Evolutionary conservation across 2,113 vertebrate species (phyloP).

Genomic region (Seriola quinqueradiata): DNA sequence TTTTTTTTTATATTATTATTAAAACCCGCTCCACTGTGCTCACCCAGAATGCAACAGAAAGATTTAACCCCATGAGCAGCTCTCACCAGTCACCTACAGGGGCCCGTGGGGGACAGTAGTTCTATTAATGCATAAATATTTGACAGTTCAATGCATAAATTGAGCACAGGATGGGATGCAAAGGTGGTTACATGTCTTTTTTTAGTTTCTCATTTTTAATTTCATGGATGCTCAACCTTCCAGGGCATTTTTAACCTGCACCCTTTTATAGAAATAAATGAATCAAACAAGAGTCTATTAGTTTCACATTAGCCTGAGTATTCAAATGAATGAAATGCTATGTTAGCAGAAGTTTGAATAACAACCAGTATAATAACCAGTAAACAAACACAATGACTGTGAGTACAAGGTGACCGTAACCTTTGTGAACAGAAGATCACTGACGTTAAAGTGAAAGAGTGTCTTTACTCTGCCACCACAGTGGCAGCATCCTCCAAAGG

Average conservation of each 20-base stretch:
- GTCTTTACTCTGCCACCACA: too few species aligned
- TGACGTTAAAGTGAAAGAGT: too few species aligned
- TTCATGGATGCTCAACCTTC: background rate
- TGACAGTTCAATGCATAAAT: conserved; percentile 23
- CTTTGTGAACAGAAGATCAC: background rate
- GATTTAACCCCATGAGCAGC: background rate
- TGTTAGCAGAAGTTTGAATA: background rate
- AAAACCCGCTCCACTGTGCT: background rate
- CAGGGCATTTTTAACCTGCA: background rate
- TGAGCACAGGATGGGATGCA: background rate
- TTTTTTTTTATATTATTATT: background rate
- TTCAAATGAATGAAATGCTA: too few species aligned
- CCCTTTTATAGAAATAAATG: background rate
- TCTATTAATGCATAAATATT: conserved; percentile 37
- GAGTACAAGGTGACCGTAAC: too few species aligned
- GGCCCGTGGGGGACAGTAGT: background rate
- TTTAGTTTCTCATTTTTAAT: background rate
- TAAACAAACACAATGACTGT: background rate
- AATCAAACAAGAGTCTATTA: background rate
- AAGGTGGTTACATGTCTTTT: background rate
- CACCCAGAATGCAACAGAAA: conserved; percentile 14
- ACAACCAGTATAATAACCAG: background rate
- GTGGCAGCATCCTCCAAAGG: too few species aligned
- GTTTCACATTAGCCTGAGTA: background rate
- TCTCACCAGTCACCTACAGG: conserved; percentile 2